These are phyloP conservation scores for Lepidotrigona ventralis DNA, from an alignment of 1,140 invertebrate genomes.

Conservation along the genomic window DNA sequence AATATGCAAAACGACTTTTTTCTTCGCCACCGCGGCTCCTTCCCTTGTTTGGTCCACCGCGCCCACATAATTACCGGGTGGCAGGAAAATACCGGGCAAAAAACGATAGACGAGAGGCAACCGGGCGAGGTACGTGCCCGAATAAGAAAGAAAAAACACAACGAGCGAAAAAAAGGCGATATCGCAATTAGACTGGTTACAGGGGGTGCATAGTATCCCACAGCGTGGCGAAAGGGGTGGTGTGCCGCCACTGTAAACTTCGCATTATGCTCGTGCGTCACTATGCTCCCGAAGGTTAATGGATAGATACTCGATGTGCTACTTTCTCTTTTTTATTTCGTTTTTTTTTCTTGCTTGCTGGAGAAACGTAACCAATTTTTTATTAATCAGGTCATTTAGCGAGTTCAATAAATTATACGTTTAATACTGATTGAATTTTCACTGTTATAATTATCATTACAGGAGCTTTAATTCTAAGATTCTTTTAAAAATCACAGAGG, in stretches of 20 bases:
- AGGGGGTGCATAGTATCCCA: slow-evolving; percentile 47
- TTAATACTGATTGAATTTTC: neutral
- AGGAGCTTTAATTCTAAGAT: too few species aligned
- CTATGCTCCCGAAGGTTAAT: slow-evolving; percentile 14
- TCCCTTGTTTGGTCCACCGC: slow-evolving; percentile 77
- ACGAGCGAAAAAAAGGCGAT: slow-evolving; percentile 69
- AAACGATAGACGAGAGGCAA: slow-evolving; percentile 51
- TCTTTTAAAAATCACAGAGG: too few species aligned
- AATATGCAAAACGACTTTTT: slow-evolving; percentile 77
- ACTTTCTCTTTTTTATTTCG: neutral
- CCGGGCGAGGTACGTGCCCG: slow-evolving; percentile 28
- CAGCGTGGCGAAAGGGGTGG: slow-evolving; percentile 62
- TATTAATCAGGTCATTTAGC: neutral
- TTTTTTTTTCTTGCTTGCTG: neutral
- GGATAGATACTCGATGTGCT: neutral
- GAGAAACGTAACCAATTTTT: neutral
- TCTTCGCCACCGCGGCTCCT: slow-evolving; percentile 66
- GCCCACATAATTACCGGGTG: slow-evolving; percentile 77
- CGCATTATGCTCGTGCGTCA: slow-evolving; percentile 45
- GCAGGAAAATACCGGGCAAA: slow-evolving; percentile 70
- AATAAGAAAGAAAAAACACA: slow-evolving; percentile 44
- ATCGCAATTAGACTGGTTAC: slow-evolving; percentile 73
- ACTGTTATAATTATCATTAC: neutral
- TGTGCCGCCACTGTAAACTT: slow-evolving; percentile 57
- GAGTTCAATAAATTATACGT: too few species aligned